A percentile compares a stretch with the other conserved stretches of the same genome.
Evolutionary conservation across 2,888 invertebrate species (phyloP).

Genomic region (Gryllus longicercus): DNA sequence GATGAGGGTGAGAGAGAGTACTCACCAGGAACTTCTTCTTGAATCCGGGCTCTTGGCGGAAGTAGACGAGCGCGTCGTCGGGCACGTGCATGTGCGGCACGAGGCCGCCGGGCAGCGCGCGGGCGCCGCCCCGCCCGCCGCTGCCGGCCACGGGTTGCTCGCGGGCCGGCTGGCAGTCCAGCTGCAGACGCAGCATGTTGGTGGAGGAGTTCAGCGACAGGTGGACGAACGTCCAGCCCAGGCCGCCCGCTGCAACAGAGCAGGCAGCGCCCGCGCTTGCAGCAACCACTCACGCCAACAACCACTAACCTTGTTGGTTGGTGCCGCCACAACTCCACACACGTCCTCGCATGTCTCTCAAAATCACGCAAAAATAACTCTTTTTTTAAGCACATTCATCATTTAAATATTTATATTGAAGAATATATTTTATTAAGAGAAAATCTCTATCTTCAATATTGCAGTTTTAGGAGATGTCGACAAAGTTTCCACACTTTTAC

Average conservation of each 20-base stretch:
- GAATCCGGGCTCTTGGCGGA: conserved; percentile 50
- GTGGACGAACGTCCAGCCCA: conserved; percentile 47
- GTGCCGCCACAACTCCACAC: no score
- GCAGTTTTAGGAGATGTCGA: no score
- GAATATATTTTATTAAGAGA: no score
- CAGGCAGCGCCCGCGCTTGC: background rate
- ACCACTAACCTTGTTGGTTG: no score
- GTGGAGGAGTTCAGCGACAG: conserved; percentile 46
- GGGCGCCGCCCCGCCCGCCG: conserved; percentile 36
- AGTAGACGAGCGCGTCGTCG: conserved; percentile 49
- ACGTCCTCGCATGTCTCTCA: no score
- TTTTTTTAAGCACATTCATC: no score
- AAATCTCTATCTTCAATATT: no score
- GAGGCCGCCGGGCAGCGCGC: background rate
- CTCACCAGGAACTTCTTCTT: conserved; percentile 51
- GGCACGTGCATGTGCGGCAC: conserved; percentile 44
- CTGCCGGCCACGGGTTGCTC: conserved; percentile 45
- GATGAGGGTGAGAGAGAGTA: background rate
- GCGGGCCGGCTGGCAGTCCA: conserved; percentile 48
- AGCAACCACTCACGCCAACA: no score
- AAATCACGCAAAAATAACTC: no score
- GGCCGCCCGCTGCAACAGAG: conserved; percentile 18
- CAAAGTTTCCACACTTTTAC: no score
- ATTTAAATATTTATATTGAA: no score
- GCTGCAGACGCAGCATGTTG: conserved; percentile 46